Evolutionary conservation across 1,140 invertebrate species (phyloP).

Genomic region (Kradibia gibbosae): DNA sequence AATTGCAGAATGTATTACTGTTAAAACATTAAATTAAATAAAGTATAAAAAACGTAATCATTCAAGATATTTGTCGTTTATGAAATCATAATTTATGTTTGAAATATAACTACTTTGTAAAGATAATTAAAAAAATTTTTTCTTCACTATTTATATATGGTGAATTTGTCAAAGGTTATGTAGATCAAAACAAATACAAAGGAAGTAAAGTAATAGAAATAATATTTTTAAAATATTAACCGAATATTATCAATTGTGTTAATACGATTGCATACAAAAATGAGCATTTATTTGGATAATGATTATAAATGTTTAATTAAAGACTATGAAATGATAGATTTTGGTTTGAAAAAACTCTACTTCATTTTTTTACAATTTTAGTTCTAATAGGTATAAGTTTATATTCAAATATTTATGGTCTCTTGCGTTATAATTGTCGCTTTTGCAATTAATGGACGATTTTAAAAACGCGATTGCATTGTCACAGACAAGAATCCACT

Average conservation of each 20-base stretch:
- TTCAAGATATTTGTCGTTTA: not conserved
- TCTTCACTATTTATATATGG: not conserved
- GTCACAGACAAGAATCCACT: not conserved
- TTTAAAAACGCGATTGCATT: not conserved
- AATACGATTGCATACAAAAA: too few relatives aligned
- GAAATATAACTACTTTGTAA: too few relatives aligned
- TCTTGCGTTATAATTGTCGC: not conserved
- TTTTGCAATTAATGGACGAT: not conserved
- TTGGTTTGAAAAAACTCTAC: not conserved
- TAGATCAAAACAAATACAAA: not conserved
- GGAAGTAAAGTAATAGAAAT: too few relatives aligned
- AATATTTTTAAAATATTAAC: too few relatives aligned
- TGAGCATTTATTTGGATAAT: too few relatives aligned
- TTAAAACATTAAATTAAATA: conserved; percentile 7
- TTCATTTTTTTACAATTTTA: not conserved
- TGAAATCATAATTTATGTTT: too few relatives aligned
- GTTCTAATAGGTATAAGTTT: not conserved
- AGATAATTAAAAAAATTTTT: too few relatives aligned
- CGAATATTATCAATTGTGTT: too few relatives aligned
- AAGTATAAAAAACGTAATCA: not conserved
- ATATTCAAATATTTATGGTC: not conserved
- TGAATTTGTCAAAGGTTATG: not conserved
- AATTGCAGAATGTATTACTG: not conserved
- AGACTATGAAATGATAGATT: not conserved
- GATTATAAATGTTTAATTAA: not conserved